Conservation (phyloP, 1,140 invertebrate genomes). For the Catajapyx aquilonaris region DNA sequence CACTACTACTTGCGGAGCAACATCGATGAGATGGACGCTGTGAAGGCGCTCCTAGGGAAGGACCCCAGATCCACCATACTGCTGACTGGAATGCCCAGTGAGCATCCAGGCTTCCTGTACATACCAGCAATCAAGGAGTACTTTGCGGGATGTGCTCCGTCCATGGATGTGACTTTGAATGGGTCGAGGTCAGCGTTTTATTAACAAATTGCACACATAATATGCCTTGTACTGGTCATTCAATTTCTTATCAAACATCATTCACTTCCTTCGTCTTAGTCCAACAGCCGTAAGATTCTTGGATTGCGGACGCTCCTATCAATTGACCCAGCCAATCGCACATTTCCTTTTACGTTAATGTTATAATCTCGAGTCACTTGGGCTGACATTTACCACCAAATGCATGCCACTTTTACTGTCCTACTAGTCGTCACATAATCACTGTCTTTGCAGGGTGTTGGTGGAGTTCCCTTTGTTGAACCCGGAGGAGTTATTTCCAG, state of each 20-base stretch:
- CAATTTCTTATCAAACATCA: slow-evolving; percentile 7
- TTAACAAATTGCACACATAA: neutral
- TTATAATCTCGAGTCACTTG: slow-evolving; percentile 21
- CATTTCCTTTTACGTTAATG: slow-evolving; percentile 4
- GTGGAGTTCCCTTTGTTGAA: slow-evolving; percentile 11
- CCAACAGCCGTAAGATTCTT: slow-evolving; percentile 20
- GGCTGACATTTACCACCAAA: slow-evolving; percentile 33
- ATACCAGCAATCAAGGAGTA: slow-evolving; percentile 29
- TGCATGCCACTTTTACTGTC: too few species aligned
- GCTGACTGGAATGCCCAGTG: slow-evolving; percentile 39
- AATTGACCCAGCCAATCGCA: neutral
- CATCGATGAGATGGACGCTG: slow-evolving; percentile 34
- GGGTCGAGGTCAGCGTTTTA: slow-evolving; percentile 34
- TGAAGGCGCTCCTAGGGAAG: slow-evolving; percentile 36
- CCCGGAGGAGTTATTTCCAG: slow-evolving; percentile 24
- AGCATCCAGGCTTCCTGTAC: slow-evolving; percentile 53
- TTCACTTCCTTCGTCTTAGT: slow-evolving; percentile 14
- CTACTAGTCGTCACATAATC: too few species aligned
- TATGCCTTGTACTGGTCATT: neutral
- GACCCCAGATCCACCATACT: slow-evolving; percentile 58
- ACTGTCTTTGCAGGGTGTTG: slow-evolving; percentile 6
- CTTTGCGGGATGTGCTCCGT: slow-evolving; percentile 21
- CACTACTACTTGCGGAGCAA: slow-evolving; percentile 51
- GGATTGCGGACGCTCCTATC: neutral
- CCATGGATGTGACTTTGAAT: slow-evolving; percentile 29